Conservation (phyloP, 2,888 invertebrate genomes). For the Temnothorax unifasciatus region DNA sequence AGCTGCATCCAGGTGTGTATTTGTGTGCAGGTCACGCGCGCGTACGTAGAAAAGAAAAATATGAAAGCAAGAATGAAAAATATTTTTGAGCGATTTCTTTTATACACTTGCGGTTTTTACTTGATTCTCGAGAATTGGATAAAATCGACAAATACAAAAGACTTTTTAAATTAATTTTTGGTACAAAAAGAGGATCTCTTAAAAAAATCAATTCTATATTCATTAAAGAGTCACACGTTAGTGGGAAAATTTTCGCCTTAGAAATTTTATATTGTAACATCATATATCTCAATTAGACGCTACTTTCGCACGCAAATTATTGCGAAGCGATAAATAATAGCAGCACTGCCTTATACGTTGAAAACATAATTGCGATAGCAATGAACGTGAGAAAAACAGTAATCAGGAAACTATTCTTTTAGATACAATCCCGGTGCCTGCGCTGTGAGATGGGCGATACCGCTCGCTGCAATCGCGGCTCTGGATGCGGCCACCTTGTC, state of each 20-base stretch:
- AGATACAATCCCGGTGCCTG: slow-evolving; percentile 91
- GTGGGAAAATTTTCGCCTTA: neutral
- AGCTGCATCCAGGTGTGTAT: slow-evolving; percentile 90
- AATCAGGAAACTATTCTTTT: slow-evolving; percentile 25
- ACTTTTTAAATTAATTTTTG: neutral
- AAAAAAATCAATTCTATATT: neutral
- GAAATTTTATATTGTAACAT: neutral
- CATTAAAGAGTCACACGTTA: neutral
- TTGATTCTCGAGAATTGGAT: neutral
- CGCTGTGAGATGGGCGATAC: slow-evolving; percentile 96
- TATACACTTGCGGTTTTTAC: neutral
- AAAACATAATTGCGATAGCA: neutral
- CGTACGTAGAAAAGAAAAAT: neutral
- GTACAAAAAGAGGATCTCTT: neutral
- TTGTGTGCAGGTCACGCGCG: neutral
- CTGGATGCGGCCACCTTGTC: slow-evolving; percentile 95
- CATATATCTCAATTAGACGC: neutral
- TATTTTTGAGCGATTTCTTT: neutral
- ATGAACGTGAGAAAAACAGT: slow-evolving; percentile 7
- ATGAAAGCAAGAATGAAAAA: neutral
- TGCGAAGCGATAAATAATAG: slow-evolving; percentile 6
- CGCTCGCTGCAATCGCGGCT: slow-evolving; percentile 96
- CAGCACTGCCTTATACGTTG: neutral
- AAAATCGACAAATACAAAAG: neutral
- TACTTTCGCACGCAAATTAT: slow-evolving; percentile 30